Conservation (phyloP, 2,113 vertebrate species). For the Vireo altiloquus region DNA sequence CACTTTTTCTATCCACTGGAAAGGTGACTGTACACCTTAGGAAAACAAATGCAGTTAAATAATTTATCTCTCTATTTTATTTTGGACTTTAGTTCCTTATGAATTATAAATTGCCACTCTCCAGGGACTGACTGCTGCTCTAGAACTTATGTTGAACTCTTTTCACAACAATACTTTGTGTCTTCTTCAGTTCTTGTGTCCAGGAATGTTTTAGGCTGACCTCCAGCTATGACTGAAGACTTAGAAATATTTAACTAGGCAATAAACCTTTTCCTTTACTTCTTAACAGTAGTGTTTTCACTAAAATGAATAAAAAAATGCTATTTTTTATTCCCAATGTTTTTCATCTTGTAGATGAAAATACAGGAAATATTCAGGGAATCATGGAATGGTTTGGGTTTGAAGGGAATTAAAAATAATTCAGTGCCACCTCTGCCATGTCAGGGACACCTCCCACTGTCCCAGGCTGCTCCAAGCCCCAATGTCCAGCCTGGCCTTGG, state of each 20-base stretch:
- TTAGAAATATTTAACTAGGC: background rate
- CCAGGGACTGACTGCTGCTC: background rate
- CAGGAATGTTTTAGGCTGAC: background rate
- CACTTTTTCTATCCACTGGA: background rate
- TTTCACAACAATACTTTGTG: background rate
- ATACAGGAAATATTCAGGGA: background rate
- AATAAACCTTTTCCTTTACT: background rate
- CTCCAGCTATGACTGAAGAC: background rate
- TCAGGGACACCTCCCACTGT: background rate
- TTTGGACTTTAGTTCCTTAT: background rate
- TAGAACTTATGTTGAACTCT: background rate
- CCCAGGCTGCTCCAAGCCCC: background rate
- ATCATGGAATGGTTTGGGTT: background rate
- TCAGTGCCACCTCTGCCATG: background rate
- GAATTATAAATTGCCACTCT: background rate
- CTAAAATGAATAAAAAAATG: background rate
- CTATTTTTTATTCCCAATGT: background rate
- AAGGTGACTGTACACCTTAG: background rate
- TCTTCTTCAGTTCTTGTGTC: background rate
- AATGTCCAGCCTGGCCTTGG: accelerated
- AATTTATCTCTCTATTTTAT: background rate
- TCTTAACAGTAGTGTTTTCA: background rate
- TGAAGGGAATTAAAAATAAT: background rate
- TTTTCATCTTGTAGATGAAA: background rate
- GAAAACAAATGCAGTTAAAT: background rate